A percentile compares a stretch with the other conserved stretches of the same genome.
phyloP scores from a whole-genome alignment of 2,113 vertebrate genomes.

The Pedionomus torquatus region DNA sequence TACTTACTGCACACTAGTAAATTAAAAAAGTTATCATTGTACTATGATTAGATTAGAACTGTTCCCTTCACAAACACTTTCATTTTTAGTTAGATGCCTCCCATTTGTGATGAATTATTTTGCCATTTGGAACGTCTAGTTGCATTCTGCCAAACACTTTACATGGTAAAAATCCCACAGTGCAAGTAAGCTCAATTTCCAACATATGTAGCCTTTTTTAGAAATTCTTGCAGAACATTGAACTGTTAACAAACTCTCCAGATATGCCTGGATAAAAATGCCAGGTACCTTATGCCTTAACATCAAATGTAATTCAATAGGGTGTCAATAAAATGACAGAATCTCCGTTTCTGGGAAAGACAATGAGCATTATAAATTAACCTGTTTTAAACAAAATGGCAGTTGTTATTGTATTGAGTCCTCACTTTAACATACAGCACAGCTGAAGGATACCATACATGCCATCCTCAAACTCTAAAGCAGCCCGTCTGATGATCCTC shows the following conservation, averaged over 20 bases:
- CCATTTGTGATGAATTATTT: not conserved
- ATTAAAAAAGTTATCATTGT: not conserved
- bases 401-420: not conserved
- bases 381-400: not conserved
- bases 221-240: not conserved
- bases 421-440: not conserved
- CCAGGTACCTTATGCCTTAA: not conserved
- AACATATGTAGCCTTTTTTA: fast-evolving
- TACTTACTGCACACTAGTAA: not conserved
- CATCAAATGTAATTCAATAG: not conserved
- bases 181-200: not conserved
- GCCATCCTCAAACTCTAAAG: conserved; percentile 96
- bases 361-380: not conserved
- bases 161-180: not conserved
- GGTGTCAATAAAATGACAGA: not conserved
- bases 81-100: not conserved
- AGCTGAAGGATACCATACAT: conserved; percentile 97
- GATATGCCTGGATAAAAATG: not conserved
- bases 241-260: not conserved
- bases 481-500: conserved; percentile 92
- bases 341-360: not conserved
- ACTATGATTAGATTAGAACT: not conserved
- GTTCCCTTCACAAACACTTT: not conserved
- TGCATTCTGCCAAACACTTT: not conserved
- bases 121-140: not conserved